Evolutionary conservation across 1,140 invertebrate species (phyloP).

Genomic region (Cepaea nemoralis): DNA sequence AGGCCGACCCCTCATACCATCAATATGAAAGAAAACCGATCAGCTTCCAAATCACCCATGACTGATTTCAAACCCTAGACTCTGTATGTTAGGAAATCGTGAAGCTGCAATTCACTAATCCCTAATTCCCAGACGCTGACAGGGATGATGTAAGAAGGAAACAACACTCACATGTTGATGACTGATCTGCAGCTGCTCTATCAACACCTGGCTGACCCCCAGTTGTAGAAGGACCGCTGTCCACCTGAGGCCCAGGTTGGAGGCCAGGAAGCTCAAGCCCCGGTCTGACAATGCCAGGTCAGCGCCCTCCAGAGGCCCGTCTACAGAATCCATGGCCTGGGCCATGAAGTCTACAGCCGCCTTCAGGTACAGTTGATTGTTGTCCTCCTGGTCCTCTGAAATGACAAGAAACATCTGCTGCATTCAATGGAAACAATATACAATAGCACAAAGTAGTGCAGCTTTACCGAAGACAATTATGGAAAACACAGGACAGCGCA

Average conservation of each 20-base stretch:
- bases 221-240: constrained; percentile 50
- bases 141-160: background rate
- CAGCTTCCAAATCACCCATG: background rate
- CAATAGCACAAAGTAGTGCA: no score
- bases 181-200: constrained; percentile 62
- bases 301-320: constrained; percentile 36
- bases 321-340: constrained; percentile 42
- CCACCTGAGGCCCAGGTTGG: constrained; percentile 61
- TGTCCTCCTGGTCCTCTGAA: constrained; percentile 37
- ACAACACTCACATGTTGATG: constrained; percentile 43
- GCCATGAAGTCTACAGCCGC: constrained; percentile 53
- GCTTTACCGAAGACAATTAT: no score
- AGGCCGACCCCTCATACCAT: no score
- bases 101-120: background rate
- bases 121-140: background rate
- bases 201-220: constrained; percentile 54
- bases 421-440: no score
- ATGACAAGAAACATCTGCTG: no score
- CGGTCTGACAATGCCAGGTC: constrained; percentile 58
- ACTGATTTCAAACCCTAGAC: background rate
- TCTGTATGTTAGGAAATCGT: background rate
- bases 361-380: constrained; percentile 51
- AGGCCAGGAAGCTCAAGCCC: constrained; percentile 55
- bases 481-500: no score
- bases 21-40: no score